Evolutionary conservation across 2,888 invertebrate species (phyloP), one percentile per base, ranked within the genome.

Genomic region (Acleris sparsana): DNA sequence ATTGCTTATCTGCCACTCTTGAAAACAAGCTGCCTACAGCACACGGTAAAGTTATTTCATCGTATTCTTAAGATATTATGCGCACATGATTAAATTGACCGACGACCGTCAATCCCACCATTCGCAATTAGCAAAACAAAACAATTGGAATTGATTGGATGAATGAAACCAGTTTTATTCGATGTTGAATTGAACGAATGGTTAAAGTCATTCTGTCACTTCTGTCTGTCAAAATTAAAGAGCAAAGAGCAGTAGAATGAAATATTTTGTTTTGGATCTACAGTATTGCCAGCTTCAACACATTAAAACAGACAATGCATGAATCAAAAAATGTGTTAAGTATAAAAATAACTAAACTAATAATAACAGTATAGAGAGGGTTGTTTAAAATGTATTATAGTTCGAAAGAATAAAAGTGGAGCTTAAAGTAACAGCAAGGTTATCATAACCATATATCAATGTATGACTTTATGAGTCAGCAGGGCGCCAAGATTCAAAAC

Each of bases 1-100:
- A 70, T 69, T 71, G 72, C 55, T 76, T 80, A 80, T 75, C 75
- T 73, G 67, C 53, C 39, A 22, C 63, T 53, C 68, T 66, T 48
- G 59, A 64, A 55, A 57, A 56, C 65, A 60, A 51, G 51, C 33
- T 57, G 60, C n/a, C 25, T 51, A 43, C 53, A 62, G 39, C 53
- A 22, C 13, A 53, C 52, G 5, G 52, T 62, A 64, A 51, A 46
- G 48, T 48, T 48, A 69, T 62, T 63, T 53, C 63, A 64, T 64
- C 33, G 33, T 33, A 33, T 52, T 39, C 60, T 53, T 18, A 43
- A 22, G 33, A 59, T 55, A 52, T 66, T 55, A 52, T 66, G 52
- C 52, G 65, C 52, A 63, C 39, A 25, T 61, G 56, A 61, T 46
- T 60, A n/a, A 13, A 17, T 39, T n/a, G 46, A n/a, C 17, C 17